phyloP scores from a whole-genome alignment of 1,140 invertebrate genomes.

The Leptoteleia sp. region DNA sequence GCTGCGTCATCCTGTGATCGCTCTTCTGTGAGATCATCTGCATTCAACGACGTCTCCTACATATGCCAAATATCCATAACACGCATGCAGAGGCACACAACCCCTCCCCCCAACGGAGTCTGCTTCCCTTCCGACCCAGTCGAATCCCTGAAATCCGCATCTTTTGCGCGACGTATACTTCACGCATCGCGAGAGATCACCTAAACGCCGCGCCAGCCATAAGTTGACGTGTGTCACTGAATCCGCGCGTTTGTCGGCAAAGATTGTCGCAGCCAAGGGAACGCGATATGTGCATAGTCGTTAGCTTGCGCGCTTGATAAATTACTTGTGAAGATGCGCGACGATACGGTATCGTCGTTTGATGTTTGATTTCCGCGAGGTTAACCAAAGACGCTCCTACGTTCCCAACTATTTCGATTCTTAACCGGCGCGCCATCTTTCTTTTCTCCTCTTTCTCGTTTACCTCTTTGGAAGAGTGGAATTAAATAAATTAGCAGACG shows the following conservation, averaged over 20 bases:
- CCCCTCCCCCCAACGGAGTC: slow-evolving; percentile 26
- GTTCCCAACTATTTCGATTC: background rate
- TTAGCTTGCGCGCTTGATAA: slow-evolving; percentile 57
- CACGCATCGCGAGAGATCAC: slow-evolving; percentile 74
- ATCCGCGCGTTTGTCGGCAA: slow-evolving; percentile 49
- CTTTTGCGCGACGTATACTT: slow-evolving; percentile 69
- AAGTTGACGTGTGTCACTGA: slow-evolving; percentile 59
- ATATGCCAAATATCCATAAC: slow-evolving; percentile 76
- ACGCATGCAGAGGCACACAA: slow-evolving; percentile 45
- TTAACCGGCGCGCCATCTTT: too few relatives aligned
- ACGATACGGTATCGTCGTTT: slow-evolving; percentile 20
- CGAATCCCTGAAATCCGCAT: slow-evolving; percentile 75
- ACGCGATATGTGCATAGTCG: slow-evolving; percentile 60
- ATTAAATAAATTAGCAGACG: too few relatives aligned
- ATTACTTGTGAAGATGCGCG: slow-evolving; percentile 52
- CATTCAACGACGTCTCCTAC: slow-evolving; percentile 71
- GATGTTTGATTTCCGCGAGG: slow-evolving; percentile 25
- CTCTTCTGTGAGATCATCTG: slow-evolving; percentile 79
- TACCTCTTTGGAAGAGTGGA: too few relatives aligned
- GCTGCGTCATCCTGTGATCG: slow-evolving; percentile 79
- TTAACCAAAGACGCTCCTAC: background rate
- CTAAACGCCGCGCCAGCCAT: slow-evolving; percentile 33
- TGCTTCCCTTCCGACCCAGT: too few relatives aligned
- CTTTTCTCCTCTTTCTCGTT: too few relatives aligned
- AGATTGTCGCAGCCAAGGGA: slow-evolving; percentile 62